Conservation (phyloP, 2,113 vertebrate genomes). For the Ariopsis seemanni region DNA sequence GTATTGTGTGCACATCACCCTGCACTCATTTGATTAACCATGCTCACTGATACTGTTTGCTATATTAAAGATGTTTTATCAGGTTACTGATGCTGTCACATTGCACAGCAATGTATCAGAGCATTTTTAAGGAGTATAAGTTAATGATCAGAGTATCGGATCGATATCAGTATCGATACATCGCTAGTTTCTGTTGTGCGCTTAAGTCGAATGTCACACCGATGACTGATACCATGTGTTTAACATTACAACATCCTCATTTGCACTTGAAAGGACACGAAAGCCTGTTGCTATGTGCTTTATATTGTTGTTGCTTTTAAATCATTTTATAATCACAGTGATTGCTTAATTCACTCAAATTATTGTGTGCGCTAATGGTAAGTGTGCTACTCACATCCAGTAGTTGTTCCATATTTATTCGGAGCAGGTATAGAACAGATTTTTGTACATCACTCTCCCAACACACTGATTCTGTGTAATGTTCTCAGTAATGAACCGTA, state of each 20-base stretch:
- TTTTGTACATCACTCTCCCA: conserved; percentile 25
- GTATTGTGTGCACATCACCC: background rate
- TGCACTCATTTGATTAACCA: background rate
- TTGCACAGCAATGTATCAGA: background rate
- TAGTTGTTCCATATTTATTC: conserved; percentile 39
- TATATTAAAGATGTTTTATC: background rate
- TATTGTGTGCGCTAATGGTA: conserved; percentile 23
- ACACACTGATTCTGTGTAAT: conserved; percentile 18
- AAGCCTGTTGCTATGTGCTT: conserved; percentile 5
- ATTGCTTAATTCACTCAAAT: conserved; percentile 36
- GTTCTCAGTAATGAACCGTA: conserved; percentile 35
- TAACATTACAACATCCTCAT: background rate
- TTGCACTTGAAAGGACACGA: conserved; percentile 1
- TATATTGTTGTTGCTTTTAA: background rate
- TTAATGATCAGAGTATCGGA: background rate
- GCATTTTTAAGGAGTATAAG: background rate
- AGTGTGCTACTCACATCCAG: conserved; percentile 13
- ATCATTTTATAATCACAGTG: background rate
- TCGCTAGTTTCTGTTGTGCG: background rate
- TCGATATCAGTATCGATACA: background rate
- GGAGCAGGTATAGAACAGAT: conserved; percentile 42
- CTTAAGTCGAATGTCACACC: background rate
- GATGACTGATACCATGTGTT: background rate
- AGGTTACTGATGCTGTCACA: background rate
- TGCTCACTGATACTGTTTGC: background rate